phyloP scores from a whole-genome alignment of 2,113 vertebrate species.

The Phrynosoma platyrhinos region DNA sequence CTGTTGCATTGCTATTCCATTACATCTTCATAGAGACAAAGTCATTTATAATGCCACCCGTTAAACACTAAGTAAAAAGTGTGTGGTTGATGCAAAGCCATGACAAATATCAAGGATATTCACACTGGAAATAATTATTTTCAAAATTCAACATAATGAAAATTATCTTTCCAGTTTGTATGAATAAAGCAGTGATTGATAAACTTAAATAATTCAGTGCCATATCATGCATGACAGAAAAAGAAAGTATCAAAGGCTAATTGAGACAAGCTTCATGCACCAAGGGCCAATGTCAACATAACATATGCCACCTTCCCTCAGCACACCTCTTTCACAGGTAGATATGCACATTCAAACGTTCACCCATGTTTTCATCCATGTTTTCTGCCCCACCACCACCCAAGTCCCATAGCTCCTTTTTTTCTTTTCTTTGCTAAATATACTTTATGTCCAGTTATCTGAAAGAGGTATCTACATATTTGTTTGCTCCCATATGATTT shows the following conservation, averaged over 20 bases:
- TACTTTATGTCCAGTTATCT: background rate
- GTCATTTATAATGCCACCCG: background rate
- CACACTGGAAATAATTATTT: background rate
- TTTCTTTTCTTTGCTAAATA: too few species aligned
- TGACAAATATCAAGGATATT: background rate
- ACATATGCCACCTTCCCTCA: background rate
- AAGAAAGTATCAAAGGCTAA: constrained; percentile 18
- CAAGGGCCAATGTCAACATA: background rate
- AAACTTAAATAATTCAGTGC: background rate
- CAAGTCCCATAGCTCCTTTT: background rate
- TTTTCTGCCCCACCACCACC: too few species aligned
- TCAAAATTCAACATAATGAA: constrained; percentile 4
- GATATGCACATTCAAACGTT: background rate
- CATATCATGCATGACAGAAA: fast-evolving
- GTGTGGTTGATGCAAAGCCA: background rate
- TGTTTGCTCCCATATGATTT: background rate
- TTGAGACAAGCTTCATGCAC: constrained; percentile 52
- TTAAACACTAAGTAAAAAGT: background rate
- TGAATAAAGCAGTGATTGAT: background rate
- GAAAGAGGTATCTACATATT: background rate
- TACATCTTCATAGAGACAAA: background rate
- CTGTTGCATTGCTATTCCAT: background rate
- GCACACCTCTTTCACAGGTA: background rate
- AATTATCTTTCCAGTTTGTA: fast-evolving
- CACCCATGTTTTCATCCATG: background rate